Percentiles rank a stretch among this genome's conserved stretches.
These are phyloP conservation scores for Clanis bilineata DNA, from an alignment of 2,888 invertebrate species.

Conservation along the genomic window DNA sequence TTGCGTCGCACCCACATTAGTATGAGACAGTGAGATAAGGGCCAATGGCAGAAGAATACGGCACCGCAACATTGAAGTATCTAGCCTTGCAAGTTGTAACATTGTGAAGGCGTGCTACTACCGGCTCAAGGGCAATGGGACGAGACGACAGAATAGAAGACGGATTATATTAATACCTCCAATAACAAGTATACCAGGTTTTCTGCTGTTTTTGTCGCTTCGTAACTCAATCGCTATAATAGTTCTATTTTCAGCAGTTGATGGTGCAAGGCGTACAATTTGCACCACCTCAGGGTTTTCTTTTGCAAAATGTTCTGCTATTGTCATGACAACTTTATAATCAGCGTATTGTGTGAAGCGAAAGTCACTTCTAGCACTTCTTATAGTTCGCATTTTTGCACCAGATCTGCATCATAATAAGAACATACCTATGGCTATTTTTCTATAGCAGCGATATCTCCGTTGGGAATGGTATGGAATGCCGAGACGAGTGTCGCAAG, in stretches of 20 bases:
- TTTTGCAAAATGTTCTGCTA: conserved; percentile 40
- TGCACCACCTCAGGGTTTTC: conserved; percentile 55
- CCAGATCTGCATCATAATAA: conserved; percentile 55
- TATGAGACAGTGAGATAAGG: too few relatives aligned
- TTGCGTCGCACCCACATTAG: too few relatives aligned
- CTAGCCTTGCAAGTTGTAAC: too few relatives aligned
- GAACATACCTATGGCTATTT: not conserved
- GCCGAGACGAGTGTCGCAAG: too few relatives aligned
- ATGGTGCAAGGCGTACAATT: conserved; percentile 45
- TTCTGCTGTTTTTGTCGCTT: conserved; percentile 60
- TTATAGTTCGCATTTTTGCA: conserved; percentile 56
- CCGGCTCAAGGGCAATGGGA: too few relatives aligned
- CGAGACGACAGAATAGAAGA: too few relatives aligned
- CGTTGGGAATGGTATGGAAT: too few relatives aligned
- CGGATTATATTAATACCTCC: too few relatives aligned
- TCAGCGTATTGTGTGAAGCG: conserved; percentile 48
- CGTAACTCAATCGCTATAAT: conserved; percentile 64
- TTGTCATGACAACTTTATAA: conserved; percentile 36
- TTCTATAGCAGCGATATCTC: too few relatives aligned
- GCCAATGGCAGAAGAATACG: too few relatives aligned
- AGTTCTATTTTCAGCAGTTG: conserved; percentile 55
- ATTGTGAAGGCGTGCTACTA: too few relatives aligned
- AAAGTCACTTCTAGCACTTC: conserved; percentile 38
- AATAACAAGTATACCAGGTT: conserved; percentile 70
- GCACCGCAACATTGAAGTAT: too few relatives aligned